Base-by-base conservation (phyloP, 2,113 vertebrate genomes). In the Sorex araneus region DNA sequence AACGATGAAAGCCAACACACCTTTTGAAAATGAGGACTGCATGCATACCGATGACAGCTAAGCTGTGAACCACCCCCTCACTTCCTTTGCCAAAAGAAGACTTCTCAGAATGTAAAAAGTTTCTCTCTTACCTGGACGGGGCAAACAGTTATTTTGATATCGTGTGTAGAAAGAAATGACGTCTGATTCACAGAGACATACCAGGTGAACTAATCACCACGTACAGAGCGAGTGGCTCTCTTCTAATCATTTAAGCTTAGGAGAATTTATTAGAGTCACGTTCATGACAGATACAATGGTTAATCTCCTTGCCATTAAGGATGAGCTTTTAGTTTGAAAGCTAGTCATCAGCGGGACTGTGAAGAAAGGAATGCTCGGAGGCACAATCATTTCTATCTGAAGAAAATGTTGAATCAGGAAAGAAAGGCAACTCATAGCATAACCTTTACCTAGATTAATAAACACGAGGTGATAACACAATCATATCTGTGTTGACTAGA, bases 1-100 rank as follows among this genome's bases (percentile, higher is more conserved):
- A 84, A 94, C 6, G 96, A 96, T 96, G 96, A 97, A 97, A 97
- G 97, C 96, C 92, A 96, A 96, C 89, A 94, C 97, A 95, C 95
- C 97, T 97, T 96, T 89, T 95, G 87, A 93, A 96, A 96, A 92
- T 3, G 75, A 96, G 79, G 66, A 47, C 90, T 75, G 74, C 1
- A 11, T 69, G 69, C 67, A 71, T 36, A 30, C 91, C 73, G 97
- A 96, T 93, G 97, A 97, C 91, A 96, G 96, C 91, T 85, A 76
- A 84, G 66, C 91, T 95, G 74, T 6, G 87, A 90, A 67, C 81
- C 89, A 54, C 89, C 94, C 91, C 69, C 83, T 73, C 5, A 27
- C n/a, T 93, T 83, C 90, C 89, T 90, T 84, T 73, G 94, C 89
- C 94, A 92, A 94, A 91, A 87, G 94, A 95, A 93, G 87, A 71